Evolutionary conservation across 1,140 invertebrate species (phyloP).

Genomic region (Sinella curviseta): DNA sequence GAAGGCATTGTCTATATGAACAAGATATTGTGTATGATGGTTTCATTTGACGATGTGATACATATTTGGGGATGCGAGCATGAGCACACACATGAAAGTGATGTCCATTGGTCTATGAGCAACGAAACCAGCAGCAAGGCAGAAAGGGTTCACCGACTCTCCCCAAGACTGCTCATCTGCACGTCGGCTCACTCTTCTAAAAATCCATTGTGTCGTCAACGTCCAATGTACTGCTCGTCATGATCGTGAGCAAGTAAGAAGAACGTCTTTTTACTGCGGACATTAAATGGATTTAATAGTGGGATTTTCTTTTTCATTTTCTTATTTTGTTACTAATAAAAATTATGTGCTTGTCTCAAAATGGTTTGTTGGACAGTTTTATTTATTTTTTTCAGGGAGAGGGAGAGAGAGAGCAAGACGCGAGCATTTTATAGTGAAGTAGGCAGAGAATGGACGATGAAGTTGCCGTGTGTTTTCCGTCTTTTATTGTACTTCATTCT

Average conservation of each 20-base stretch:
- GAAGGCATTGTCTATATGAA: too few species aligned
- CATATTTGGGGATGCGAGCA: neutral
- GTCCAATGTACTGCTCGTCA: neutral
- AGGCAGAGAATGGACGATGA: neutral
- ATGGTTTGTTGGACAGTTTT: conserved; percentile 1
- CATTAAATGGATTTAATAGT: conserved; percentile 27
- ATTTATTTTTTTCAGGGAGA: too few species aligned
- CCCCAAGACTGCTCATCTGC: conserved; percentile 10
- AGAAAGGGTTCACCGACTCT: conserved; percentile 15
- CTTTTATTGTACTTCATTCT: neutral
- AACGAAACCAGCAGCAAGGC: neutral
- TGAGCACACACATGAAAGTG: neutral
- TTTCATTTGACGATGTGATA: neutral
- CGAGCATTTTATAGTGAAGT: neutral
- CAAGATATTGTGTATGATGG: too few species aligned
- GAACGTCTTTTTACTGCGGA: conserved; percentile 12
- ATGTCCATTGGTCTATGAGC: neutral
- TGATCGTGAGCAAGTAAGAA: neutral
- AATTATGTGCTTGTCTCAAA: conserved; percentile 18
- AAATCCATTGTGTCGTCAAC: conserved; percentile 17
- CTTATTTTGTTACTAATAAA: conserved; percentile 26
- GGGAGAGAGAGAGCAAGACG: too few species aligned
- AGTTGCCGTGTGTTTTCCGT: neutral
- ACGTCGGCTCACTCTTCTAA: conserved; percentile 1
- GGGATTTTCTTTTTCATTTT: conserved; percentile 3